phyloP scores from a whole-genome alignment of 2,888 invertebrate genomes.

The Falcaria lacertinaria region DNA sequence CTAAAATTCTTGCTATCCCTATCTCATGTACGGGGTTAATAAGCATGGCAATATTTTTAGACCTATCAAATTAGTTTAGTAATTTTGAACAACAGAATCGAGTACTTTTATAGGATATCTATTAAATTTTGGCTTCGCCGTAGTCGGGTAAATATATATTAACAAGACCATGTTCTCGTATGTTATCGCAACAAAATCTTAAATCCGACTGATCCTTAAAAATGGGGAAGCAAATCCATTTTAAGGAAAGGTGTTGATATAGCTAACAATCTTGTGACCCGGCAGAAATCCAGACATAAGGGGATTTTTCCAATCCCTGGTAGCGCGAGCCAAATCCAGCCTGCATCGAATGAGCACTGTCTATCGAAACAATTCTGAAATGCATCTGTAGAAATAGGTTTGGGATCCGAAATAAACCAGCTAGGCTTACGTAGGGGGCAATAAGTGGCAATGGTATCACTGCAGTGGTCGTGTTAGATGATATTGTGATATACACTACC shows the following conservation, averaged over 20 bases:
- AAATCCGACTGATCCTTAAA: constrained; percentile 10
- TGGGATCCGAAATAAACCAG: not conserved
- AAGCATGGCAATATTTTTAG: too few relatives aligned
- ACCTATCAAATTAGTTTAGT: too few relatives aligned
- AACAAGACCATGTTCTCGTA: constrained; percentile 1
- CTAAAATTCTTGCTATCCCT: too few relatives aligned
- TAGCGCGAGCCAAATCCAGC: constrained; percentile 28
- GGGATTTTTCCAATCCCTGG: constrained; percentile 36
- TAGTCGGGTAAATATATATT: too few relatives aligned
- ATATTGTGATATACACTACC: too few relatives aligned
- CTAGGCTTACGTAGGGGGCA: not conserved
- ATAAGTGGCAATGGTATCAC: not conserved
- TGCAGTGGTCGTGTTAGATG: not conserved
- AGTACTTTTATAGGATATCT: too few relatives aligned
- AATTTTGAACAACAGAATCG: too few relatives aligned
- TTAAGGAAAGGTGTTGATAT: constrained; percentile 31
- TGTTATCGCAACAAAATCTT: not conserved
- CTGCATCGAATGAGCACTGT: constrained; percentile 21
- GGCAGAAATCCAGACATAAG: constrained; percentile 27
- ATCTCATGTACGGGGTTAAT: too few relatives aligned
- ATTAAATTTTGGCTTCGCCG: too few relatives aligned
- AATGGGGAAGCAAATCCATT: constrained; percentile 25
- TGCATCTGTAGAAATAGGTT: constrained; percentile 6
- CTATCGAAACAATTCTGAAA: constrained; percentile 21
- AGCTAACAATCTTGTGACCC: constrained; percentile 20